phyloP scores from a whole-genome alignment of 2,888 invertebrate genomes.

The Andrena trimmerana region DNA sequence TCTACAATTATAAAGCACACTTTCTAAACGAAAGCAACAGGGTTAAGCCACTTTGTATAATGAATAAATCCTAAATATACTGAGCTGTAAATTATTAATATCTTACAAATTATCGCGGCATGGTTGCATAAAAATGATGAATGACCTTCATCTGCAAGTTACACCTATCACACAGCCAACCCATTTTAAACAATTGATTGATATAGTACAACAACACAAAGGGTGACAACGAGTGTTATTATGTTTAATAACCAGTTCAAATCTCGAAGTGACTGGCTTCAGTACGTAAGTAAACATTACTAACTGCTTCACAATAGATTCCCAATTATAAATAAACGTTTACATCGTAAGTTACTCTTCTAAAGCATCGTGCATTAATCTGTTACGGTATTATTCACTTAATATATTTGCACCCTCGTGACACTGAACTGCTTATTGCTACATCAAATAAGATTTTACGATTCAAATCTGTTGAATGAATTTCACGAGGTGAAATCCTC shows the following conservation, averaged over 20 bases:
- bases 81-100: background rate
- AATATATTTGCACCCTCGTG: constrained; percentile 17
- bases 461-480: constrained; percentile 3
- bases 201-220: constrained; percentile 2
- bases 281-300: constrained; percentile 7
- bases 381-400: constrained; percentile 9
- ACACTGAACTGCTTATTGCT: constrained; percentile 3
- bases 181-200: constrained; percentile 6
- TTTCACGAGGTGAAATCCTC: constrained; percentile 10
- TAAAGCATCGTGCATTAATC: constrained; percentile 21
- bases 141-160: background rate
- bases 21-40: background rate
- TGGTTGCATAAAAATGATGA: constrained; percentile 9
- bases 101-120: constrained; percentile 31
- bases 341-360: constrained; percentile 5
- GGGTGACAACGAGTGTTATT: constrained; percentile 17
- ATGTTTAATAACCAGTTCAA: constrained; percentile 17
- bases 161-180: background rate
- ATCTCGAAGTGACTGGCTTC: background rate
- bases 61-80: constrained; percentile 8
- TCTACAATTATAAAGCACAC: background rate
- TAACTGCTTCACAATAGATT: constrained; percentile 35
- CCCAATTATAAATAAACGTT: background rate
- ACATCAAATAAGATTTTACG: background rate
- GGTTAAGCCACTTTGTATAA: constrained; percentile 20